Percentiles rank a stretch among this genome's conserved stretches.
These are phyloP conservation scores for Poecilia wingei DNA, from an alignment of 2,797 vertebrate genomes.

Conservation along the genomic window DNA sequence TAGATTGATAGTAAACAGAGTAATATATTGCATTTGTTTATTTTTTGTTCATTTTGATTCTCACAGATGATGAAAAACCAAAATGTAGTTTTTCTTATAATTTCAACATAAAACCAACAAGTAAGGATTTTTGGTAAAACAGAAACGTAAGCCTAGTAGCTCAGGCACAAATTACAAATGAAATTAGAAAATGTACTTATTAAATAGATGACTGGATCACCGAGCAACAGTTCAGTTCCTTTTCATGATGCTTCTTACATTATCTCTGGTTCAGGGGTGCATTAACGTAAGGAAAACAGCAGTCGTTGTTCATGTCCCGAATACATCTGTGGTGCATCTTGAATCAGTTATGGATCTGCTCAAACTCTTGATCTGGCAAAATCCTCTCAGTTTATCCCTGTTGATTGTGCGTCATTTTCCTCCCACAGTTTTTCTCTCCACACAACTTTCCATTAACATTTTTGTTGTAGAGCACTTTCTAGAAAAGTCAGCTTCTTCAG, in stretches of 20 bases:
- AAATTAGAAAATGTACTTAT: not conserved
- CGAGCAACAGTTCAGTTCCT: not conserved
- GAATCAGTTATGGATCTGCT: not conserved
- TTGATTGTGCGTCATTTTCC: not conserved
- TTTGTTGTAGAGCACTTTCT: not conserved
- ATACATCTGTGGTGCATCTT: not conserved
- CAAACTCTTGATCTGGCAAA: not conserved
- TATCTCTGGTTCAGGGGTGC: not conserved
- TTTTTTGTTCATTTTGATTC: not conserved
- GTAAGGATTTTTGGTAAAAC: not conserved
- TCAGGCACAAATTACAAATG: not conserved
- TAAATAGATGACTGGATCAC: not conserved
- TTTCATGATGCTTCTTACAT: not conserved
- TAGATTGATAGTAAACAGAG: not conserved
- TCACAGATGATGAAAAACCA: not conserved
- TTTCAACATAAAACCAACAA: not conserved
- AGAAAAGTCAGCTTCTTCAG: not conserved
- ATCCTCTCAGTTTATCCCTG: not conserved
- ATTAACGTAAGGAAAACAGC: not conserved
- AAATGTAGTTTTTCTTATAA: not conserved
- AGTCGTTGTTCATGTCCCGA: not conserved
- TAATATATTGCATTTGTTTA: not conserved
- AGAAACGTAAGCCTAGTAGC: not conserved
- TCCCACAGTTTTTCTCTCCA: not conserved
- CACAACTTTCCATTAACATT: constrained; percentile 1